These are phyloP conservation scores for Chymomyza procnemis DNA, from an alignment of 2,888 invertebrate species.

Conservation along the genomic window DNA sequence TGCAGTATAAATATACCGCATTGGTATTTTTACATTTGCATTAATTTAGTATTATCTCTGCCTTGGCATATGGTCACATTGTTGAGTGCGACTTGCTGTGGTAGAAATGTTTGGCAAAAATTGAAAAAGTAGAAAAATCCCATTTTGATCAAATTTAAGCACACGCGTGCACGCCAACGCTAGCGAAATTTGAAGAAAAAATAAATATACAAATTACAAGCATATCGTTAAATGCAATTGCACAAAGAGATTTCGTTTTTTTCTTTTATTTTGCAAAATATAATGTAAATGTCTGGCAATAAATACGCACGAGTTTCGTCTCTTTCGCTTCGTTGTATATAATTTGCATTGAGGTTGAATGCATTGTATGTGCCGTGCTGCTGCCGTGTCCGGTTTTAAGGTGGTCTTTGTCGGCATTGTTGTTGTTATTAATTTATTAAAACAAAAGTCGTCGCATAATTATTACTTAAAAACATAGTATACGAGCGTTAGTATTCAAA, in stretches of 20 bases:
- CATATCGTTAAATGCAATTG: background rate
- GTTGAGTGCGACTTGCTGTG: background rate
- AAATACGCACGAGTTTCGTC: background rate
- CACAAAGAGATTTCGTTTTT: too few relatives aligned
- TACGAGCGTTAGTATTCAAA: background rate
- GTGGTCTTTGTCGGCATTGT: background rate
- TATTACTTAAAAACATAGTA: background rate
- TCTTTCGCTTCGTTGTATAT: background rate
- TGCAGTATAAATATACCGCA: background rate
- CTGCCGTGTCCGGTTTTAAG: conserved; percentile 4
- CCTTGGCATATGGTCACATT: background rate
- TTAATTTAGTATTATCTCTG: background rate
- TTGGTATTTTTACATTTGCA: background rate
- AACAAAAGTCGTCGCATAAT: background rate
- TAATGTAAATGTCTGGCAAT: background rate
- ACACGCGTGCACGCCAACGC: background rate
- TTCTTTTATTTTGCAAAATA: background rate
- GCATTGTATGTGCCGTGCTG: conserved; percentile 3
- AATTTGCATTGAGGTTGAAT: conserved; percentile 1
- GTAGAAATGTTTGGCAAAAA: conserved; percentile 1
- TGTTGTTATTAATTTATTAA: background rate
- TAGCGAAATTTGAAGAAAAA: background rate
- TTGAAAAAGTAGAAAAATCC: background rate
- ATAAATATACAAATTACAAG: background rate
- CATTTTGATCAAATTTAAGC: background rate